Base-by-base conservation (phyloP, 2,888 invertebrate genomes). In the Apotomis turbidana region DNA sequence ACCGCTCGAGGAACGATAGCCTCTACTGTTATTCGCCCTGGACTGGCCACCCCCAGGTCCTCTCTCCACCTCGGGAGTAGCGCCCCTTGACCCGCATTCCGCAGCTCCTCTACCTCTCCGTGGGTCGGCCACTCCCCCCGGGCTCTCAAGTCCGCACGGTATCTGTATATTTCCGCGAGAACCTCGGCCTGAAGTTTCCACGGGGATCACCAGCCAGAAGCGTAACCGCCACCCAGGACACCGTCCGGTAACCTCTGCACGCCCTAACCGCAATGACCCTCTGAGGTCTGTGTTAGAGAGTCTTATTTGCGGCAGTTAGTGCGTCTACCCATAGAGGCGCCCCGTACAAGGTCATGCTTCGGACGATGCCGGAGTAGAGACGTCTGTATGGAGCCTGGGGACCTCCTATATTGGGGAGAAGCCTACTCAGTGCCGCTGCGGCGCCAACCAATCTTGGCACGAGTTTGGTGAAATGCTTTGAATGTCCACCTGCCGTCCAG, bases 291-390 rank as follows among this genome's bases (percentile, higher is more conserved):
- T 3, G 60, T 38, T 27, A 38, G 27, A 38, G 27, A 15, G 60
- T n/a, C 38, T 38, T 60, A 60, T 60, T 60, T 10, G 15, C 8
- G 6, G 38, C 60, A 38, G 27, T 38, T n/a, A 60, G 38, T 12
- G 60, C 60, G 9, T 60, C 60, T 10, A 60, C 60, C 60, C 60
- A 60, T 8, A 60, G 8, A 8, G 60, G 60, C 6, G 63, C 63
- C 12, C 63, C 63, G 15, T 63, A 63, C 46, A 63, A 12, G 12
- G 63, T 4, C 52, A 63, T 63, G 12, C 51, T 51, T n/a, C 63
- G 63, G 15, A 63, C 15, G 15, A 63, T 36, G 5, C 63, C 63
- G 52, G 63, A 46, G 52, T 63, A 63, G 6, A 63, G 63, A 8
- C 49, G 12, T n/a, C 63, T 46, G 13, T 3, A 46, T 8, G 12